These are phyloP conservation scores for Cardiocondyla obscurior DNA, from an alignment of 1,140 invertebrate genomes.

Conservation along the genomic window DNA sequence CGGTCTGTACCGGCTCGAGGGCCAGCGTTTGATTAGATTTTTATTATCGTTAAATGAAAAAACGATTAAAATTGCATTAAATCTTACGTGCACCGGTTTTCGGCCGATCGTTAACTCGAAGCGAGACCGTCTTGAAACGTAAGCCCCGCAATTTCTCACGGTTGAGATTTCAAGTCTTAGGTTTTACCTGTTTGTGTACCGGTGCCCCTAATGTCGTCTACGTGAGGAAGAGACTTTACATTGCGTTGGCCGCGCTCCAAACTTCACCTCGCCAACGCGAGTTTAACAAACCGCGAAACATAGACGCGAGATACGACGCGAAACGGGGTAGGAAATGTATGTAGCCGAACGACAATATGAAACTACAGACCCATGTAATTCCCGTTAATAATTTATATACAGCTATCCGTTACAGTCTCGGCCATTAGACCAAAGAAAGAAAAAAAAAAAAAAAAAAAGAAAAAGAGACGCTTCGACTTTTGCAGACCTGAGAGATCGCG, in stretches of 20 bases:
- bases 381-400: constrained; percentile 47
- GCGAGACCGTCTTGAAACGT: no score
- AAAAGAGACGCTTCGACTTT: constrained; percentile 24
- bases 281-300: constrained; percentile 39
- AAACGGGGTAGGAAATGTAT: background rate
- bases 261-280: constrained; percentile 8
- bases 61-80: no score
- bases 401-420: constrained; percentile 27
- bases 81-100: no score
- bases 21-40: no score
- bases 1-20: no score
- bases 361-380: constrained; percentile 21
- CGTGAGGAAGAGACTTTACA: constrained; percentile 59
- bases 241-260: constrained; percentile 41
- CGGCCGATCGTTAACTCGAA: no score
- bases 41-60: no score
- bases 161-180: no score
- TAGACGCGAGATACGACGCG: background rate
- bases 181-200: no score
- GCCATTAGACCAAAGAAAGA: constrained; percentile 23
- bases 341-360: background rate
- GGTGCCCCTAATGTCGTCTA: constrained; percentile 74
- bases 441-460: constrained; percentile 23
- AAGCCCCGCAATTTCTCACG: no score
- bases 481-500: constrained; percentile 34